Percentiles rank a stretch among this genome's conserved stretches.
Conservation (phyloP, 2,888 invertebrate species). For the Hydriomena furcata region DNA sequence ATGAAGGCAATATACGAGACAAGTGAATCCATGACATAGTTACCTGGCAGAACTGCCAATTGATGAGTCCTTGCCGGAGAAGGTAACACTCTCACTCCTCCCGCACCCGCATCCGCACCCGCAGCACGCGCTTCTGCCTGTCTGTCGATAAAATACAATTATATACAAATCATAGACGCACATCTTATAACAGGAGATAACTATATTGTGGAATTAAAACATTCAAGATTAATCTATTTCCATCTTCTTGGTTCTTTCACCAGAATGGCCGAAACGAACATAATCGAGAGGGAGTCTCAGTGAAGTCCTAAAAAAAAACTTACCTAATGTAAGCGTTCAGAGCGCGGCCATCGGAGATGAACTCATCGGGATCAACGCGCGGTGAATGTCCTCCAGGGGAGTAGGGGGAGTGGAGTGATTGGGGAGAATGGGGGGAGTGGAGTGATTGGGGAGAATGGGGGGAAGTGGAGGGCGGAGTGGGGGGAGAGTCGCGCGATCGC, state of each 20-base stretch:
- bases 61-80: constrained; percentile 44
- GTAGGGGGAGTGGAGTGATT: constrained; percentile 32
- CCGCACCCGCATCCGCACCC: constrained; percentile 49
- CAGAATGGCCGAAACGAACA: no score
- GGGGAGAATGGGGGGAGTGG: constrained; percentile 33
- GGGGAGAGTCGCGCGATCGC: constrained; percentile 30
- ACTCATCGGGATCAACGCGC: constrained; percentile 44
- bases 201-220: no score
- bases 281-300: no score
- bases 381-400: constrained; percentile 29
- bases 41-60: constrained; percentile 22
- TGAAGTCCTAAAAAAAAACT: no score
- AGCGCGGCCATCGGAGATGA: constrained; percentile 49
- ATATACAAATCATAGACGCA: no score
- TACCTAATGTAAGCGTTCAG: constrained; percentile 37
- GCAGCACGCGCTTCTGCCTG: constrained; percentile 16
- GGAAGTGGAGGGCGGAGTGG: constrained; percentile 38
- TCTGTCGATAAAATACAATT: no score
- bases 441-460: constrained; percentile 36
- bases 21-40: neutral
- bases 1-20: no score
- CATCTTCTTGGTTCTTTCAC: no score
- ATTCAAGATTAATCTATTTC: no score
- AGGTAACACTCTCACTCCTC: constrained; percentile 20
- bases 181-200: no score